Evolutionary conservation across 2,888 invertebrate genomes (phyloP).

Genomic region (Drepana falcataria): DNA sequence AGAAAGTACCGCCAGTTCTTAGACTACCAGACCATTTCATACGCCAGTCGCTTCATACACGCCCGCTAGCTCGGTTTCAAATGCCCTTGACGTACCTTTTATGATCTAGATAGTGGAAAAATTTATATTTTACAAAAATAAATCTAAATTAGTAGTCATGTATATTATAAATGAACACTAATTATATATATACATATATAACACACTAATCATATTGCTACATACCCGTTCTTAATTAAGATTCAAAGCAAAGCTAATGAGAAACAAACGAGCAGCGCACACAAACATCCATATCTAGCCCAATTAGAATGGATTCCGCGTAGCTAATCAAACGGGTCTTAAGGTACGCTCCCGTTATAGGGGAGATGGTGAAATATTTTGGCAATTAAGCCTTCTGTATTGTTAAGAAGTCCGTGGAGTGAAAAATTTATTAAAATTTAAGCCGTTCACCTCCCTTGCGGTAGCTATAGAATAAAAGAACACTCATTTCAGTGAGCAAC

Average conservation of each 20-base stretch:
- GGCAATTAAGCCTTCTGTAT: slow-evolving; percentile 59
- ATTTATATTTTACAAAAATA: no score
- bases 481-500: slow-evolving; percentile 69
- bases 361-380: slow-evolving; percentile 62
- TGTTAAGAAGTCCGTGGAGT: slow-evolving; percentile 64
- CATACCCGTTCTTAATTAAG: not conserved
- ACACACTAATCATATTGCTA: no score
- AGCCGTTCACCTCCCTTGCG: slow-evolving; percentile 57
- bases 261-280: slow-evolving; percentile 15
- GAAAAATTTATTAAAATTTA: slow-evolving; percentile 76
- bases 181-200: no score
- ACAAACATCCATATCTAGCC: slow-evolving; percentile 9
- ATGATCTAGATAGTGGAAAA: no score
- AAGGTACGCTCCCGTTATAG: slow-evolving; percentile 39
- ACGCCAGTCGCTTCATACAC: no score
- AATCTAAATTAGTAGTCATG: no score
- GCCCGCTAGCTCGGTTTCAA: no score
- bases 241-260: not conserved
- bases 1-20: no score
- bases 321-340: slow-evolving; percentile 59
- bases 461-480: slow-evolving; percentile 54
- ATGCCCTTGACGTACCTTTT: no score
- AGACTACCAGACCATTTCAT: no score
- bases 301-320: slow-evolving; percentile 37
- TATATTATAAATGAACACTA: no score